A percentile compares a stretch with the other conserved stretches of the same genome.
These are phyloP conservation scores for Chionodraco myersi DNA, from an alignment of 2,113 vertebrate genomes.

Conservation along the genomic window DNA sequence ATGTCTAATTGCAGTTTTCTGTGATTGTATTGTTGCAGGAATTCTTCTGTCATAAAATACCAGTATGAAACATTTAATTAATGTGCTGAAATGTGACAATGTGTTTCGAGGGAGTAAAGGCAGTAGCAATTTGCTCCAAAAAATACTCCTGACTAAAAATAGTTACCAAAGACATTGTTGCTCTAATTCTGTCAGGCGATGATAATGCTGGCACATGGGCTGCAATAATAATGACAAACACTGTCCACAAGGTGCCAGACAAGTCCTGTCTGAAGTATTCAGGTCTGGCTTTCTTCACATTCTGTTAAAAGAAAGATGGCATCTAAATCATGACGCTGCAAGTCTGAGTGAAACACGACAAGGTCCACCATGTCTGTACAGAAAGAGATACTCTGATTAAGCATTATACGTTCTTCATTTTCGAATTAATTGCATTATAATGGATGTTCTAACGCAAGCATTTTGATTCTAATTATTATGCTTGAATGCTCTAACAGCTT, in stretches of 20 bases:
- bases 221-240: constrained; percentile 1
- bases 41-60: too few relatives aligned
- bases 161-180: neutral
- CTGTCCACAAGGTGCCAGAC: constrained; percentile 68
- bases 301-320: constrained; percentile 42
- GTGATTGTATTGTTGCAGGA: too few relatives aligned
- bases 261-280: neutral
- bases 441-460: too few relatives aligned
- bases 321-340: constrained; percentile 40
- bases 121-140: neutral
- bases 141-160: neutral
- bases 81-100: accelerated
- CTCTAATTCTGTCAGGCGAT: neutral
- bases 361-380: neutral
- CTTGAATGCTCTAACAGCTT: neutral
- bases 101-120: neutral
- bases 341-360: constrained; percentile 11
- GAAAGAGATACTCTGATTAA: neutral
- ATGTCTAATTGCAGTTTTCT: neutral
- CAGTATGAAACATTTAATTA: neutral
- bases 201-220: neutral
- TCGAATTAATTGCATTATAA: neutral
- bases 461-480: neutral
- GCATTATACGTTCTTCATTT: neutral
- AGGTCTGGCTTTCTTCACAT: neutral